These are phyloP conservation scores for Schizopygopsis pylzovi DNA, from an alignment of 2,797 vertebrate species.

Conservation along the genomic window DNA sequence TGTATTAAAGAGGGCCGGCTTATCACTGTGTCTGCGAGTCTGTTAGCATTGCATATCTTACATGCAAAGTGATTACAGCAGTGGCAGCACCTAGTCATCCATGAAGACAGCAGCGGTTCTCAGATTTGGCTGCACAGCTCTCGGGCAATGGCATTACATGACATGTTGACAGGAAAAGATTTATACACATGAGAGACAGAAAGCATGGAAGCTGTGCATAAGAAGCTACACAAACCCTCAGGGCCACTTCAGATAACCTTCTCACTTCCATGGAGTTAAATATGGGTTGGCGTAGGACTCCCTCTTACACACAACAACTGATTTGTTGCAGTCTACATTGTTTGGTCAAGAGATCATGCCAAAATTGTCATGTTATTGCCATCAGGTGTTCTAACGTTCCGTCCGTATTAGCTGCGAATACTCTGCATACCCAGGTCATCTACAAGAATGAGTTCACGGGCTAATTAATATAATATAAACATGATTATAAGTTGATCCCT, in stretches of 20 bases:
- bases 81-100: slow-evolving; percentile 44
- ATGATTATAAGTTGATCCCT: not conserved
- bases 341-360: not conserved
- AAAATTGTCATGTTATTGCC: not conserved
- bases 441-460: not conserved
- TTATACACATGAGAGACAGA: slow-evolving; percentile 54
- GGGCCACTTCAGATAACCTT: slow-evolving; percentile 29
- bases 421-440: not conserved
- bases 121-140: slow-evolving; percentile 53
- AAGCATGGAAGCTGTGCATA: slow-evolving; percentile 39
- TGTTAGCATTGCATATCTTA: slow-evolving; percentile 48
- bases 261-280: not conserved
- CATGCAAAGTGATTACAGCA: slow-evolving; percentile 54
- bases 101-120: slow-evolving; percentile 54
- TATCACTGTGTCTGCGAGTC: slow-evolving; percentile 43
- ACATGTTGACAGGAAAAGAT: slow-evolving; percentile 56
- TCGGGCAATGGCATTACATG: slow-evolving; percentile 56
- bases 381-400: not conserved
- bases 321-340: not conserved
- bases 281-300: not conserved
- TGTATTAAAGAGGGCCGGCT: slow-evolving; percentile 36
- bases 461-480: not conserved
- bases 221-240: slow-evolving; percentile 31
- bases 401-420: no score
- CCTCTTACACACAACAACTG: not conserved